These are phyloP conservation scores for Thelaira solivaga DNA, from an alignment of 2,888 invertebrate species.

Conservation along the genomic window DNA sequence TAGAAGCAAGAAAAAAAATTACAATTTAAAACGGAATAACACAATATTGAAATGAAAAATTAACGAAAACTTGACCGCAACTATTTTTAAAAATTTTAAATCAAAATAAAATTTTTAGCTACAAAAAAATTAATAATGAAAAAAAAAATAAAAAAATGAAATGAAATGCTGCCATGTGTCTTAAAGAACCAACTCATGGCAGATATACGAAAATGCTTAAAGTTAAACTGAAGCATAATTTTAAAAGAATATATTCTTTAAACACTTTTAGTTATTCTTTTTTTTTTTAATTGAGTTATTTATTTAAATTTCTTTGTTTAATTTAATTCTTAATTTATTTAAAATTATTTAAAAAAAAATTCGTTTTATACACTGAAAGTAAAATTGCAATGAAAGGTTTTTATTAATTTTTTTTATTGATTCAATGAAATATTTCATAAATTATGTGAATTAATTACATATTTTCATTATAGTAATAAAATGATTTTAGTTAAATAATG, in stretches of 20 bases:
- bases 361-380: too few species aligned
- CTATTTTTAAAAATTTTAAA: conserved; percentile 26
- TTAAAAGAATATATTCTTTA: background rate
- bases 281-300: background rate
- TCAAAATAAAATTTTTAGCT: background rate
- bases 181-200: background rate
- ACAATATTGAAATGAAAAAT: conserved; percentile 40
- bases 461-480: too few species aligned
- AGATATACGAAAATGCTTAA: background rate
- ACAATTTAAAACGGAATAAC: background rate
- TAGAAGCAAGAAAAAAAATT: too few species aligned
- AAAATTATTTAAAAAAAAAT: too few species aligned
- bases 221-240: too few species aligned
- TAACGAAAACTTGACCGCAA: conserved; percentile 58
- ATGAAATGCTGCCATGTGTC: conserved; percentile 10
- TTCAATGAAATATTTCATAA: too few species aligned
- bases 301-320: background rate
- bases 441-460: too few species aligned
- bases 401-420: too few species aligned
- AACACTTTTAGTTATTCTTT: background rate
- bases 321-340: too few species aligned
- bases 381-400: too few species aligned
- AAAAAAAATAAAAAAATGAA: conserved; percentile 13
- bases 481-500: too few species aligned
- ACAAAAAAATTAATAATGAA: too few species aligned